Percentiles rank a stretch among this genome's conserved stretches.
phyloP scores from a whole-genome alignment of 2,113 vertebrate genomes.

The Alces alces region DNA sequence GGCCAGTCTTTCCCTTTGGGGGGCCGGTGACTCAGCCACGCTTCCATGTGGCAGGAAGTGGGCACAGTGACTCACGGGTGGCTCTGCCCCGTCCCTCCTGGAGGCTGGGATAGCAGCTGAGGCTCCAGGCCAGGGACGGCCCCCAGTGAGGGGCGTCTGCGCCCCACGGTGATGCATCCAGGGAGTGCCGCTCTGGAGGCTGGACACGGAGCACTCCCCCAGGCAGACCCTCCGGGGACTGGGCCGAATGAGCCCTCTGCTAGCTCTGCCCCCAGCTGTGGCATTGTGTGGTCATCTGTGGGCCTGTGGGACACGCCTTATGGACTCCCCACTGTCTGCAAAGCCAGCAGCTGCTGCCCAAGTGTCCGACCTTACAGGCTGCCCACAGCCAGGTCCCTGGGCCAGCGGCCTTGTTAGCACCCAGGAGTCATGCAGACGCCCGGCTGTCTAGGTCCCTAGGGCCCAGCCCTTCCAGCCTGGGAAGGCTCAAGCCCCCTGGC shows the following conservation, averaged over 20 bases:
- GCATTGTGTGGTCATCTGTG: not conserved
- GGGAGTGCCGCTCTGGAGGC: rapidly evolving
- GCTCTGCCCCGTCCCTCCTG: not conserved
- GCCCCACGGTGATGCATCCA: not conserved
- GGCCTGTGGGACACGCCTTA: not conserved
- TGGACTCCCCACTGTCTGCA: not conserved
- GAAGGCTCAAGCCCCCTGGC: rapidly evolving
- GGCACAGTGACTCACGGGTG: constrained; percentile 55
- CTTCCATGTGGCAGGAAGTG: constrained; percentile 68
- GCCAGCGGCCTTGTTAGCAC: not conserved
- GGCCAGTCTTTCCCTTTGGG: constrained; percentile 62
- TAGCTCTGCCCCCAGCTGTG: not conserved
- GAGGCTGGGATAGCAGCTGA: not conserved
- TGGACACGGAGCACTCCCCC: rapidly evolving
- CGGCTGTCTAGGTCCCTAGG: rapidly evolving
- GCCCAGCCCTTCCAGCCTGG: not conserved
- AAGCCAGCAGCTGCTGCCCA: not conserved
- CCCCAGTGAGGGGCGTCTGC: not conserved
- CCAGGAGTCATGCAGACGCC: rapidly evolving
- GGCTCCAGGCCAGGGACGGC: not conserved
- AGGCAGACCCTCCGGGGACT: not conserved
- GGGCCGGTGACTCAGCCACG: constrained; percentile 64
- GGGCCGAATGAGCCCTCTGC: not conserved
- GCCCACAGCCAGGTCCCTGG: not conserved
- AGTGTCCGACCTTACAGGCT: not conserved